These are phyloP conservation scores for Micropoecilia bifurca DNA, from an alignment of 2,797 vertebrate genomes.

Conservation along the genomic window DNA sequence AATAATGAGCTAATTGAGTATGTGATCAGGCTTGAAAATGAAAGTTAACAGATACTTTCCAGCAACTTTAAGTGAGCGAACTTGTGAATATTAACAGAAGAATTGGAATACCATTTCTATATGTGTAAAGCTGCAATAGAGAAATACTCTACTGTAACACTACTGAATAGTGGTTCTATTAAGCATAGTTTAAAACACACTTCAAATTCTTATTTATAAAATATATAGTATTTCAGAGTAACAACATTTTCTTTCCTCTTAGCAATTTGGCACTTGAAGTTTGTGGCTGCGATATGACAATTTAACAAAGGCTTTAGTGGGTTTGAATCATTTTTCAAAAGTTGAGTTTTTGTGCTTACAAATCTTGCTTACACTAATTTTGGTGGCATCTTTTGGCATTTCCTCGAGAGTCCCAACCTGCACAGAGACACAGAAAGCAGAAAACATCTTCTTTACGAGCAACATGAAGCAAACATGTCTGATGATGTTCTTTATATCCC, in stretches of 20 bases:
- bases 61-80: background rate
- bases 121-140: background rate
- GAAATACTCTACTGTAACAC: background rate
- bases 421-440: constrained; percentile 39
- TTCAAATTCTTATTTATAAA: background rate
- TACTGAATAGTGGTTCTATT: background rate
- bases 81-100: background rate
- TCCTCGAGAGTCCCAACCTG: constrained; percentile 88
- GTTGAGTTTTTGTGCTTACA: background rate
- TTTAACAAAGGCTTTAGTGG: background rate
- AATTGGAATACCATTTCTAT: background rate
- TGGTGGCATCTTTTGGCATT: constrained; percentile 87
- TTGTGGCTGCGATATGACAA: background rate
- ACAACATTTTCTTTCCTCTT: background rate
- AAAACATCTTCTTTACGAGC: background rate
- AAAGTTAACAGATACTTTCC: background rate
- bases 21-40: background rate
- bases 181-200: background rate
- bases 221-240: background rate
- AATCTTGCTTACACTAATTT: constrained; percentile 91
- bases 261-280: background rate
- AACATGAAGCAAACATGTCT: constrained; percentile 12
- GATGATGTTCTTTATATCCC: constrained; percentile 11
- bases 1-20: background rate
- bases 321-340: background rate